phyloP scores from a whole-genome alignment of 2,113 vertebrate species.

The Bagarius yarrelli region DNA sequence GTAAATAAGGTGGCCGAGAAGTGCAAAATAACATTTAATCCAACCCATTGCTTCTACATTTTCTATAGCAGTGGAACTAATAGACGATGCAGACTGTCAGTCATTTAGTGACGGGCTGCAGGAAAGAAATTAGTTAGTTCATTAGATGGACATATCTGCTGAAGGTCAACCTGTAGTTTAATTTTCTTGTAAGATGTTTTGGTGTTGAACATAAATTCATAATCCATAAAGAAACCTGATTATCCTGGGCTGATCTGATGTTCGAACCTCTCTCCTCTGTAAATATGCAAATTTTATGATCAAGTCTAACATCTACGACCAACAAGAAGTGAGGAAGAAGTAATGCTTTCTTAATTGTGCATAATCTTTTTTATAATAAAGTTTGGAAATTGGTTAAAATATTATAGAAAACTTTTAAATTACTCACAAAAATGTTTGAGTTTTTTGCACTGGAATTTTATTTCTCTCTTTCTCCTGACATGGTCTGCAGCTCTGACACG shows the following conservation, averaged over 20 bases:
- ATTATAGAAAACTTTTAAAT: background rate
- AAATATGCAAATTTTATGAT: background rate
- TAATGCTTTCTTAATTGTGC: background rate
- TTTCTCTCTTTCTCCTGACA: background rate
- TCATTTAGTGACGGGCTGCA: background rate
- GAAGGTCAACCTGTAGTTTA: background rate
- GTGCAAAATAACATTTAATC: too few relatives aligned
- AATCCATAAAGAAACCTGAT: background rate
- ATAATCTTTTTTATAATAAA: background rate
- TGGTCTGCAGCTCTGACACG: constrained; percentile 8
- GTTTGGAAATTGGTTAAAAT: background rate
- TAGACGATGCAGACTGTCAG: too few relatives aligned
- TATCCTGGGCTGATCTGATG: background rate
- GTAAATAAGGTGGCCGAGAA: too few relatives aligned
- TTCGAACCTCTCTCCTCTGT: background rate
- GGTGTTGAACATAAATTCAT: too few relatives aligned
- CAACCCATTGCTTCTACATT: too few relatives aligned
- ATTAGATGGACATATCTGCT: background rate
- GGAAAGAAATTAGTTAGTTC: background rate
- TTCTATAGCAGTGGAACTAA: too few relatives aligned
- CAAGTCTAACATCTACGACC: background rate
- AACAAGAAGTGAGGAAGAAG: background rate
- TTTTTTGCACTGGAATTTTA: background rate
- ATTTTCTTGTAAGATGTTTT: background rate
- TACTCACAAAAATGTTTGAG: background rate